Percentiles rank a stretch among this genome's conserved stretches.
Conservation (phyloP, 2,888 invertebrate genomes). For the Polietes domitor region DNA sequence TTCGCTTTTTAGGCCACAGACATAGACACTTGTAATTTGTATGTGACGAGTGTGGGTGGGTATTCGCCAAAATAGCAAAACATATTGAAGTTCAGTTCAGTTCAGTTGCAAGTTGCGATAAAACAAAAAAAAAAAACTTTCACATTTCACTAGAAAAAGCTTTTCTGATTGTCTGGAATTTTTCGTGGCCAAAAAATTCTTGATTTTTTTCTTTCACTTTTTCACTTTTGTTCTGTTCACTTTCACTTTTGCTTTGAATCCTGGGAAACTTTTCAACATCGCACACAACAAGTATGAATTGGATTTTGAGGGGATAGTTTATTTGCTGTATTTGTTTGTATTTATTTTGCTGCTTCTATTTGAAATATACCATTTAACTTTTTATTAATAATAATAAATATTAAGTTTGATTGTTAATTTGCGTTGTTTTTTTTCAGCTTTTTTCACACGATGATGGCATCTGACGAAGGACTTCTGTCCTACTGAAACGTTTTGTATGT, state of each 20-base stretch:
- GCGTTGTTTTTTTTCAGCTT: constrained; percentile 39
- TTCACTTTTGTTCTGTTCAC: constrained; percentile 8
- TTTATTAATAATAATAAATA: constrained; percentile 20
- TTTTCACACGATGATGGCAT: constrained; percentile 76
- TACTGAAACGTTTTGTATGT: constrained; percentile 74
- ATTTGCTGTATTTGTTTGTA: neutral
- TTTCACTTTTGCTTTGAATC: constrained; percentile 38
- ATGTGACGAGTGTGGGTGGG: neutral
- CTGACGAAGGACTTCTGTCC: constrained; percentile 81
- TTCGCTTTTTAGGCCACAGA: neutral
- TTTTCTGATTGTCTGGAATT: constrained; percentile 30
- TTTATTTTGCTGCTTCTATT: neutral
- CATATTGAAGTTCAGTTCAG: constrained; percentile 27
- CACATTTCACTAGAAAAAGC: constrained; percentile 12
- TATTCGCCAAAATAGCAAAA: neutral
- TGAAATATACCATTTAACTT: neutral
- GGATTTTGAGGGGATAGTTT: neutral
- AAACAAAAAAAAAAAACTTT: neutral
- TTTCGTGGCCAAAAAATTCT: constrained; percentile 39
- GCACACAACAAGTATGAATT: neutral
- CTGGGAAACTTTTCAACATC: neutral
- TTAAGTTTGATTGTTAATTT: constrained; percentile 39
- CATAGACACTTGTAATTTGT: neutral
- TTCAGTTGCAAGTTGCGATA: neutral
- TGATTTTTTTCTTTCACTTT: constrained; percentile 4